These are phyloP conservation scores for Aratinga solstitialis DNA, from an alignment of 2,797 vertebrate genomes.

Conservation along the genomic window DNA sequence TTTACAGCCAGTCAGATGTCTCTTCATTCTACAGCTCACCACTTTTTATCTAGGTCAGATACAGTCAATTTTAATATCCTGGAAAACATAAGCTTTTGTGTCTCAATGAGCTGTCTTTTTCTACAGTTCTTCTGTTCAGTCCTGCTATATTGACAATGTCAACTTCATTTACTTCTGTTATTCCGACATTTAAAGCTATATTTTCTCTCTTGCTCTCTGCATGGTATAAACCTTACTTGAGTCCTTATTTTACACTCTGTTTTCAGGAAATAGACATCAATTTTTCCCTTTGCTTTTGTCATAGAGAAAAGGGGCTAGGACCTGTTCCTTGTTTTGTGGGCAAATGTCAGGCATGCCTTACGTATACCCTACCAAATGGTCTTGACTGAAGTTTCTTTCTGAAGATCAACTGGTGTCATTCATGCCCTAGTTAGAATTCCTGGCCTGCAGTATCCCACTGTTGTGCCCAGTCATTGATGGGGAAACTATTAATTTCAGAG, in stretches of 20 bases:
- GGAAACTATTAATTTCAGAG: not conserved
- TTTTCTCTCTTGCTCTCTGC: not conserved
- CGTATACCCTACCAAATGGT: not conserved
- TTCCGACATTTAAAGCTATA: not conserved
- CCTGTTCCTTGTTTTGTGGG: not conserved
- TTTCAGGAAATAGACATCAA: not conserved
- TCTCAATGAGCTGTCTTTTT: not conserved
- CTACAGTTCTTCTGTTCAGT: not conserved
- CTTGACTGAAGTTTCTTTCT: not conserved
- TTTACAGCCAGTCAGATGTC: not conserved
- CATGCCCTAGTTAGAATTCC: not conserved
- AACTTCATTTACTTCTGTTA: not conserved
- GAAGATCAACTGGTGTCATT: not conserved
- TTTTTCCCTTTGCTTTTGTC: not conserved
- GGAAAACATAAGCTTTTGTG: not conserved
- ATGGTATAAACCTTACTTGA: not conserved
- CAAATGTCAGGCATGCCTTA: not conserved
- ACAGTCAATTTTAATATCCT: not conserved
- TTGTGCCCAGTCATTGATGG: not conserved
- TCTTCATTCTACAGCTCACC: not conserved
- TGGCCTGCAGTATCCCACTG: not conserved
- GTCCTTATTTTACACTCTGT: not conserved
- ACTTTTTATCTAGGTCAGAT: not conserved
- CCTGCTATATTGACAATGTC: not conserved
- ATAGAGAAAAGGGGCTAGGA: not conserved